These are phyloP conservation scores for Diarsia brunnea DNA, from an alignment of 2,888 invertebrate species.

Conservation along the genomic window DNA sequence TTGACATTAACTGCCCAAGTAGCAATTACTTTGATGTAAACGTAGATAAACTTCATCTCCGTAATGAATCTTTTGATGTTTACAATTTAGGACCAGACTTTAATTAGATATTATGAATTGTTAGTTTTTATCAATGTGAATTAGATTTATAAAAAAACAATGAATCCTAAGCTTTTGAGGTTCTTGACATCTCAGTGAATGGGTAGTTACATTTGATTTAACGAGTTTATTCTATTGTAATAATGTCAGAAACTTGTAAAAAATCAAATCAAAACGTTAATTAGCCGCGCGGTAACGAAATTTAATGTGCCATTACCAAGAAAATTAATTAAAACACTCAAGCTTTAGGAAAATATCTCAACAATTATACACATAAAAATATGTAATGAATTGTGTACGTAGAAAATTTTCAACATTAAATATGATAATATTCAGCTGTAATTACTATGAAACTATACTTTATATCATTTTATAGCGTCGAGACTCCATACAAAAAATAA, in stretches of 20 bases:
- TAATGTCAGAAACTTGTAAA: conserved; percentile 50
- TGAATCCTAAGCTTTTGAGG: conserved; percentile 38
- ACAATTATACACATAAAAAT: conserved; percentile 62
- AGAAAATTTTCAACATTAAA: conserved; percentile 60
- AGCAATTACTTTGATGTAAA: conserved; percentile 58
- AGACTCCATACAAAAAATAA: conserved; percentile 61
- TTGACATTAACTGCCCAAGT: conserved; percentile 54
- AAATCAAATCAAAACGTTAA: conserved; percentile 63
- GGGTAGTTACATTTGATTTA: conserved; percentile 55
- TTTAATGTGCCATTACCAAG: conserved; percentile 67
- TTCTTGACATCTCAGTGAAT: conserved; percentile 64
- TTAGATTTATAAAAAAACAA: conserved; percentile 45
- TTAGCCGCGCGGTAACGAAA: conserved; percentile 63
- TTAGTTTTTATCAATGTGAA: conserved; percentile 58
- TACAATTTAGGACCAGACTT: conserved; percentile 29
- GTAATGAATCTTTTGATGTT: conserved; percentile 58
- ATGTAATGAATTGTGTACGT: conserved; percentile 59
- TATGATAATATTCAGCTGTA: conserved; percentile 59
- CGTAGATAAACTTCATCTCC: conserved; percentile 47
- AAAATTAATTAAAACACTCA: conserved; percentile 52
- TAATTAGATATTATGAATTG: conserved; percentile 53
- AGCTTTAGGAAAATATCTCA: conserved; percentile 60
- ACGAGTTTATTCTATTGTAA: conserved; percentile 58
- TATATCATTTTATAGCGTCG: conserved; percentile 59
- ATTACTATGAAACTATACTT: conserved; percentile 61